Percentiles rank a stretch among this genome's conserved stretches.
Conservation (phyloP, 2,797 vertebrate species). For the Esox lucius region DNA sequence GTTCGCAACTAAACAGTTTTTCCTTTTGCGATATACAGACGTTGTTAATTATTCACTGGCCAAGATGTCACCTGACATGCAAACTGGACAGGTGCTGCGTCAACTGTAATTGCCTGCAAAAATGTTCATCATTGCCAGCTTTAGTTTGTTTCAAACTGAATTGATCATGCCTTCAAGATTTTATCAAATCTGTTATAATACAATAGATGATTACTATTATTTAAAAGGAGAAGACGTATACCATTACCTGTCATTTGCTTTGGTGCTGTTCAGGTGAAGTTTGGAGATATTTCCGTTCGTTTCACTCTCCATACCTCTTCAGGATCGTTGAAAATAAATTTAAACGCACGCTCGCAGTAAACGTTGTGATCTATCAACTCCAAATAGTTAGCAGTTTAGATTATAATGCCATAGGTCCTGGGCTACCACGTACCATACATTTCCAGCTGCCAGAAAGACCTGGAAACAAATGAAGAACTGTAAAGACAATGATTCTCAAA, state of each 20-base stretch:
- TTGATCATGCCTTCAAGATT: too few relatives aligned
- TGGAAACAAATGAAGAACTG: too few relatives aligned
- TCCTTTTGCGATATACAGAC: not conserved
- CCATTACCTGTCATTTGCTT: constrained; percentile 52
- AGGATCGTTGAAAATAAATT: not conserved
- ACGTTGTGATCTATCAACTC: not conserved
- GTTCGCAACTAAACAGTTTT: too few relatives aligned
- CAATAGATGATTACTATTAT: too few relatives aligned
- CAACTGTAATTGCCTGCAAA: not conserved
- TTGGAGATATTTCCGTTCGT: constrained; percentile 38
- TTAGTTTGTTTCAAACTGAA: too few relatives aligned
- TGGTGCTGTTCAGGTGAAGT: constrained; percentile 10
- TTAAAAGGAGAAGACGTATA: too few relatives aligned
- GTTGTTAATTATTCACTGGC: not conserved
- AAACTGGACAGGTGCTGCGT: not conserved
- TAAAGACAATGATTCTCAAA: too few relatives aligned
- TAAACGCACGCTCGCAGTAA: not conserved
- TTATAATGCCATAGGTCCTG: too few relatives aligned
- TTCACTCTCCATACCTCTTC: constrained; percentile 40
- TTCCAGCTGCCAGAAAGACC: too few relatives aligned
- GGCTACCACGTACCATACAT: too few relatives aligned
- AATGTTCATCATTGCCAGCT: not conserved
- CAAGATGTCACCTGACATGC: not conserved
- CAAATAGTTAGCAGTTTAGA: not conserved
- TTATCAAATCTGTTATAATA: too few relatives aligned